Conservation (phyloP, 2,797 vertebrate species). For the Pseudotriccus pelzelni region DNA sequence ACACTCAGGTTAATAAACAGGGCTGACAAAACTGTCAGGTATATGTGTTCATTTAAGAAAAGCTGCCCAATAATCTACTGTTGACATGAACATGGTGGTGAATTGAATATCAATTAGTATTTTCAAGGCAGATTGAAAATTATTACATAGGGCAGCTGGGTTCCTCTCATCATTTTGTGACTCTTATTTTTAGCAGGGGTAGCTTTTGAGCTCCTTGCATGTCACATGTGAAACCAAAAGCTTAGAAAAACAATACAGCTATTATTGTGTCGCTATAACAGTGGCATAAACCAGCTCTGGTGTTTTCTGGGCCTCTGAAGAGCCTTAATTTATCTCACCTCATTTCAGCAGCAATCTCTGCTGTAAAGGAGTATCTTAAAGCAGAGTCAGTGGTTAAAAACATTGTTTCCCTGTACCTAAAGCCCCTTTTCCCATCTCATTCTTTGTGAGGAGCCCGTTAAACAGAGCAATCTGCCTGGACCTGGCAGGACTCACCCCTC, state of each 20-base stretch:
- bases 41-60: slow-evolving; percentile 39
- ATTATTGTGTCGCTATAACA: not conserved
- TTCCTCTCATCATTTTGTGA: not conserved
- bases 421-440: not conserved
- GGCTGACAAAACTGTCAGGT: slow-evolving; percentile 42
- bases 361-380: not conserved
- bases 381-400: not conserved
- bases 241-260: not conserved
- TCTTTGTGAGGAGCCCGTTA: not conserved
- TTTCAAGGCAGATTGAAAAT: slow-evolving; percentile 21
- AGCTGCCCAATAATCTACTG: slow-evolving; percentile 1
- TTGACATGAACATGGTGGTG: slow-evolving; percentile 16
- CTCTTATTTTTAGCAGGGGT: not conserved
- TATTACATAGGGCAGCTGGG: not conserved
- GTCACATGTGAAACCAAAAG: not conserved
- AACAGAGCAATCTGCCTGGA: not conserved
- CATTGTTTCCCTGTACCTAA: not conserved
- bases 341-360: not conserved
- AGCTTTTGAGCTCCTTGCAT: not conserved
- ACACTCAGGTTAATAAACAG: slow-evolving; percentile 33
- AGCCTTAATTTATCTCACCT: not conserved
- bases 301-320: not conserved
- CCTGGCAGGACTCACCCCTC: not conserved
- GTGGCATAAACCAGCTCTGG: not conserved
- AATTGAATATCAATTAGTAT: slow-evolving; percentile 44